A percentile compares a stretch with the other conserved stretches of the same genome.
These are phyloP conservation scores for Gracilinanus agilis DNA, from an alignment of 2,113 vertebrate species.

Conservation along the genomic window DNA sequence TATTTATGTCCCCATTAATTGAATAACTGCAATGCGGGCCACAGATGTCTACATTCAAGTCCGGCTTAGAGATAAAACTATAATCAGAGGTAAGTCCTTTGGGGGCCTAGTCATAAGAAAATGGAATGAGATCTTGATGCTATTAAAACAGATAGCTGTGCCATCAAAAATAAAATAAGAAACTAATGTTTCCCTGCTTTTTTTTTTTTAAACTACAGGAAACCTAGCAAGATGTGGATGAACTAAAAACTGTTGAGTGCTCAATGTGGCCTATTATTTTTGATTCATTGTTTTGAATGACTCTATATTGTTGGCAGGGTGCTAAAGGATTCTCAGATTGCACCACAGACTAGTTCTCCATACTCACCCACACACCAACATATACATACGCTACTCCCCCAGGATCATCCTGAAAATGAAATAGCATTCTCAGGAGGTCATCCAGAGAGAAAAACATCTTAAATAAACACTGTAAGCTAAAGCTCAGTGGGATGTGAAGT, in stretches of 20 bases:
- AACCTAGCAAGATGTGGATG: slow-evolving; percentile 6
- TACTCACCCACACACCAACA: neutral
- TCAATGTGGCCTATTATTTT: slow-evolving; percentile 2
- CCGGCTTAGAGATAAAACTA: slow-evolving; percentile 22
- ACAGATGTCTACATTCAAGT: neutral
- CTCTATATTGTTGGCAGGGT: neutral
- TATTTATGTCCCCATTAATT: neutral
- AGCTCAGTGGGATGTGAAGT: slow-evolving; percentile 47
- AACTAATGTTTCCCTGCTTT: neutral
- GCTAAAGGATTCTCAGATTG: slow-evolving; percentile 1
- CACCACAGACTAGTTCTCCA: neutral
- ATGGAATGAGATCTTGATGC: neutral
- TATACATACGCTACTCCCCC: neutral
- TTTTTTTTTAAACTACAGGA: slow-evolving; percentile 2
- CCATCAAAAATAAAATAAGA: slow-evolving; percentile 37
- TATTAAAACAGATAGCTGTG: slow-evolving; percentile 19
- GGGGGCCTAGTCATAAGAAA: slow-evolving; percentile 24
- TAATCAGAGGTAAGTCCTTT: neutral
- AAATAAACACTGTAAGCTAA: slow-evolving; percentile 35
- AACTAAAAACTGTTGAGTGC: slow-evolving; percentile 22
- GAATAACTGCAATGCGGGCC: slow-evolving; percentile 3
- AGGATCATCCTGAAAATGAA: slow-evolving; percentile 33
- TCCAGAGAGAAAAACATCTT: slow-evolving; percentile 46
- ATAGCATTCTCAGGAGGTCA: slow-evolving; percentile 40
- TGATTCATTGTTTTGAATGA: neutral